Evolutionary conservation across 2,888 invertebrate species (phyloP), one percentile per base, ranked within the genome.

Genomic region (Idaea aversata): DNA sequence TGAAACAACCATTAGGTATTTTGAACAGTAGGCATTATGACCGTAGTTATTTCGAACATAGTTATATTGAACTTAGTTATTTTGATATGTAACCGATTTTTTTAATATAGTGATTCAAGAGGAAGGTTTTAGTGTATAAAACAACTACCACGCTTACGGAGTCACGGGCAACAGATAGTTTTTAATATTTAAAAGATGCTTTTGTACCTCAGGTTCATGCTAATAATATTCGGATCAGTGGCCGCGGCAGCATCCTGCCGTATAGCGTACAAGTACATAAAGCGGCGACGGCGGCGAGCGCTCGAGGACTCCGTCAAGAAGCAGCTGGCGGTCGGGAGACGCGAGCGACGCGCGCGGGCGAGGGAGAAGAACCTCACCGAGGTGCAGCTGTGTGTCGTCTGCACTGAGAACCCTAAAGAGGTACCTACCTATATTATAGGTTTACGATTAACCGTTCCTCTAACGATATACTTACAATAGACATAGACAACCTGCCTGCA

Each of bases 381-480:
- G 36, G 94, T 94, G 84, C 96, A 95, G 77, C 87, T 95, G 10
- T 98, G 98, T 81, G 96, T 98, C 34, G 96, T 98, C n/a, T 98
- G 98, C 86, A 93, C 96, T 57, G 94, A 94, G 66, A 97, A 97
- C 90, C 97, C 97, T 0, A 96, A 97, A 77, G 97, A 98, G 92
- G 95, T 95, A 77, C 70, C 73, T 68, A 47, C 10, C 4, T 59
- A 59, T 15, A 25, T 15, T 4, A 5, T 36, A 36, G 5, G 4
- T 15, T 15, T 38, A 4, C 3, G 57, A 6, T 34, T 5, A 15
- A 61, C 13, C 10, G 25, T 59, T 25, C 59, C 5, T 15, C 7
- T 34, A 34, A 6, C 34, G n/a, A n/a, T 25, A 5, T 34, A 36
- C 36, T 62, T 59, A n/a, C 38, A n/a, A n/a, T n/a, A n/a, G n/a